Evolutionary conservation across 1,140 invertebrate species (phyloP), one percentile per base, ranked within the genome.

Genomic region (Drosophila mauritiana): DNA sequence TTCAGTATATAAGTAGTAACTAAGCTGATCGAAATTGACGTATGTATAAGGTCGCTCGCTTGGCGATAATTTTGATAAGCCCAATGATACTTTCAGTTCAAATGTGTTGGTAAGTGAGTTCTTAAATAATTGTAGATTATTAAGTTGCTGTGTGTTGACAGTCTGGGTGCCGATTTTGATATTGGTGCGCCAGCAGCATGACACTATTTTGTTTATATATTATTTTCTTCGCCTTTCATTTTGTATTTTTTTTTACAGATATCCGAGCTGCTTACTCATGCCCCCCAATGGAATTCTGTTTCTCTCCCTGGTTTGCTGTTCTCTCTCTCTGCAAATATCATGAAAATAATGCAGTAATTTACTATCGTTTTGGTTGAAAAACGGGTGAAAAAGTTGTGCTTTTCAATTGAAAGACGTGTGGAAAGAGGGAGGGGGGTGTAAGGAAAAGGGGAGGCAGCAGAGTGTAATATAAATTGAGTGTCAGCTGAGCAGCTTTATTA

Each of bases 1-100:
- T 13, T 0, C 0, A 68, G 20, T 65, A 52, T 45, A 39, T 17
- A 17, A 17, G 17, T 17, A 17, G 17, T 17, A 17, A 17, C 0
- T 17, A 17, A 17, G 17, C 17, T 17, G 17, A 17, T 69, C 4
- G 43, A 75, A 79, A 68, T 59, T 79, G 75, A 73, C 65, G 20
- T 22, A 22, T 22, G 63, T 70, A 63, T 65, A 89, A 88, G 83
- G 83, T 88, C 81, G 58, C 37, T 13, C 31, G 13, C 61, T 69
- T 83, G 76, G 80, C 81, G 67, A 88, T 83, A 83, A 88, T 88
- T 53, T 64, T 79, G 83, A 88, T 88, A 88, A 88, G 79, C 43
- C 12, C 25, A 56, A 45, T 65, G 70, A 52, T 64, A 78, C 56
- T 65, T 45, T 52, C 51, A 80, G 55, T 53, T 46, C 27, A 20